Evolutionary conservation across 2,113 vertebrate genomes (phyloP).

Genomic region (Xenus cinereus): DNA sequence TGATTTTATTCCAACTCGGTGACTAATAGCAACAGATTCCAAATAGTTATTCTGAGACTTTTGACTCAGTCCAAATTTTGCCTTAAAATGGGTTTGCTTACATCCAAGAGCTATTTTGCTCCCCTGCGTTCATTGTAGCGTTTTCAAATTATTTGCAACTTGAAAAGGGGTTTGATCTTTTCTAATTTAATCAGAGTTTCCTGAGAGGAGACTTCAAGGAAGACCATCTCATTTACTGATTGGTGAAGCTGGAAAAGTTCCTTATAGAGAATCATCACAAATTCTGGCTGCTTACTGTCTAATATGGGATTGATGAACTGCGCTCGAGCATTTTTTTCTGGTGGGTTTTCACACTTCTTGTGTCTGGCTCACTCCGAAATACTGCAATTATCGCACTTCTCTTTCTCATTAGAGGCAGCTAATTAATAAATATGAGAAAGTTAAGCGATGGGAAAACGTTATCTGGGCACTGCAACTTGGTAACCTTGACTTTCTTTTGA

Average conservation of each 20-base stretch:
- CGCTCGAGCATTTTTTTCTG: not conserved
- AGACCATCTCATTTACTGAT: not conserved
- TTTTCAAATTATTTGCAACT: not conserved
- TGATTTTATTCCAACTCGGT: not conserved
- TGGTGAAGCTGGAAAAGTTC: not conserved
- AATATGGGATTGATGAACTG: not conserved
- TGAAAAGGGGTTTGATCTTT: not conserved
- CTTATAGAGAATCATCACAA: not conserved
- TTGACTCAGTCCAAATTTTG: not conserved
- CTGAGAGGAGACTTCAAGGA: not conserved
- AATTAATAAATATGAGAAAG: not conserved
- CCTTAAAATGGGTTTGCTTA: not conserved
- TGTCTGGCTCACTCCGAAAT: not conserved
- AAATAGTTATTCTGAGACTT: not conserved
- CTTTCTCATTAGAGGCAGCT: not conserved
- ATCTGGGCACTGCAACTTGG: not conserved
- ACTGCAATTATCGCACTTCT: not conserved
- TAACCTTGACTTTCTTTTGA: not conserved
- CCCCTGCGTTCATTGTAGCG: not conserved
- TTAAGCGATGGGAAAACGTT: not conserved
- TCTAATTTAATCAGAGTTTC: not conserved
- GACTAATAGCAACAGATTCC: conserved; percentile 21
- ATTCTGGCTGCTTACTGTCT: not conserved
- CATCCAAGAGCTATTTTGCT: not conserved
- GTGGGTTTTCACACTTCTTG: not conserved